Evolutionary conservation across 92 coral and sea anemone species (phyloP), one percentile per base, ranked within the genome.

Genomic region (Virgularia gustaviana): DNA sequence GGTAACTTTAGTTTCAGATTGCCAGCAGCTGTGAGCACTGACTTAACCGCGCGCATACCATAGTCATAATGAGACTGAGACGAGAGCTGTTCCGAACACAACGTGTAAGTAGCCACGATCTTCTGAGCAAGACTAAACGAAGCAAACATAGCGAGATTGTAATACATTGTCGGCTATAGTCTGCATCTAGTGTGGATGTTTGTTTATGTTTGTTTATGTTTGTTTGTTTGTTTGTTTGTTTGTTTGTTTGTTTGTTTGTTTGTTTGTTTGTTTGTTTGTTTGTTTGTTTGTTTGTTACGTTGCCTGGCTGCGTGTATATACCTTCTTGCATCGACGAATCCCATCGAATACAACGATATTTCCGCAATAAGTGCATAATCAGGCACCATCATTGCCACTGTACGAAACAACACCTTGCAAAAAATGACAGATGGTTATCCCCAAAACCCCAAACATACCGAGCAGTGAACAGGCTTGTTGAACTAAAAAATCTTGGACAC

Each of bases 341-440:
- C 97, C 97, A 91, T 91, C 65, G 97, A 91, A 54, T 91, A 91
- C 55, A 91, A 88, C n/a, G 97, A 91, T 37, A 91, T 91, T 74
- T 91, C 97, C 35, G 96, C 89, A 70, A 91, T 91, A 36, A 91
- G 77, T 2, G 96, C 97, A 68, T 91, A 91, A 66, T 91, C 97
- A 36, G 97, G 97, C 15, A 91, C 97, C 97, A 91, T 91, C 97
- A 91, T 91, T 13, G 97, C 97, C 74, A 91, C 97, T 1, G 97
- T 91, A 24, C 97, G 96, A 71, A 91, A 91, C 65, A 91, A 74
- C 49, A 91, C 97, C 97, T 91, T 42, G 57, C 1, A 38, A 75
- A 44, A n/a, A 37, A 28, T n/a, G n/a, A n/a, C n/a, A n/a, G n/a
- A n/a, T n/a, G n/a, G n/a, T n/a, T n/a, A n/a, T n/a, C n/a, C n/a